Percentiles rank a stretch among this genome's conserved stretches.
Evolutionary conservation across 2,888 invertebrate species (phyloP).

Genomic region (Diplolepis rosae): DNA sequence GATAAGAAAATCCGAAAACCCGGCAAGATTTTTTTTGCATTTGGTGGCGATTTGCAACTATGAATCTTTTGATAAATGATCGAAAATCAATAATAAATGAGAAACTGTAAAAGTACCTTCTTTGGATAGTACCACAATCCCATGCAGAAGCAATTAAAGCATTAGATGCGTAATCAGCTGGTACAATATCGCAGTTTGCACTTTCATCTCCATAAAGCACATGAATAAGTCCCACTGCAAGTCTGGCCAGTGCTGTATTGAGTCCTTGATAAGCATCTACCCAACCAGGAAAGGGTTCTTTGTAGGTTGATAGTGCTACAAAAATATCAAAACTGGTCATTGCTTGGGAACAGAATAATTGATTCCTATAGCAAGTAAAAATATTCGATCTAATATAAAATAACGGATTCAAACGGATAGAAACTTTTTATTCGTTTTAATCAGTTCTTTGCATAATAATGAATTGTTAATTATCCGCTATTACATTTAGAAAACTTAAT

Average conservation of each 20-base stretch:
- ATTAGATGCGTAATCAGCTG: constrained; percentile 82
- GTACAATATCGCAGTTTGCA: constrained; percentile 81
- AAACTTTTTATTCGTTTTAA: no score
- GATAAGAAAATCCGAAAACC: no score
- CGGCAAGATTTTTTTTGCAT: no score
- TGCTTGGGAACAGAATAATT: no score
- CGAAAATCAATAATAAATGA: not conserved
- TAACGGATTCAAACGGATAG: no score
- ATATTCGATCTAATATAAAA: no score
- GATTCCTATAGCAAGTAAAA: no score
- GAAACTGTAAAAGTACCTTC: constrained; percentile 47
- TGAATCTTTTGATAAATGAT: no score
- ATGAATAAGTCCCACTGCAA: constrained; percentile 81
- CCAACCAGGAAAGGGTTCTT: constrained; percentile 81
- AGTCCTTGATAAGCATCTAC: constrained; percentile 86
- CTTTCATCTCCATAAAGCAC: constrained; percentile 78
- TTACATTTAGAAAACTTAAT: no score
- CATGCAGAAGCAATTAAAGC: constrained; percentile 80
- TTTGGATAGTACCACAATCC: constrained; percentile 69
- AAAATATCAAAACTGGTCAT: constrained; percentile 43
- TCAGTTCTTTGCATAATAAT: no score
- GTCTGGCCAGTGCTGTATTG: constrained; percentile 78
- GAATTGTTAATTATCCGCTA: no score
- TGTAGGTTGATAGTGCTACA: constrained; percentile 77
- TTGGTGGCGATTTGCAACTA: no score